Base-by-base conservation (phyloP, 2,113 vertebrate species). In the Periophthalmus modestus region DNA sequence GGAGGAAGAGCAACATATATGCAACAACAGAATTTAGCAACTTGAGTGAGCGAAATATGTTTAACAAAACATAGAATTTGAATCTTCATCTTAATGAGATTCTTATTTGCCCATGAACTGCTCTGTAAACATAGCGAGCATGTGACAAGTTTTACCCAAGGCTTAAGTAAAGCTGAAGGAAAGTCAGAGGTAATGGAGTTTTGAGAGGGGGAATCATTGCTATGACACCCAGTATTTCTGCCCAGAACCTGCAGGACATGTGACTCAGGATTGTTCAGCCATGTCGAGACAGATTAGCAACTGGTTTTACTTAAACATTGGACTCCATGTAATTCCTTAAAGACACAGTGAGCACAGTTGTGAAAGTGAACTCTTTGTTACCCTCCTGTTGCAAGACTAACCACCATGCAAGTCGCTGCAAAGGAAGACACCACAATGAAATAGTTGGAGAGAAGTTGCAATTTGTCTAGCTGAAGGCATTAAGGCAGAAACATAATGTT, bases 131-230 rank as follows among this genome's bases (percentile, higher is more conserved):
- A 76, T n/a, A 23, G 9, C 52, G 7, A 65, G 66, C 85, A 79
- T 85, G 82, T 90, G 86, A 87, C 80, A 34, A 28, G 82, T 65
- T 75, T 89, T 82, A 74, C 66, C 43, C 57, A 50, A 23, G 77
- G 81, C 61, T 86, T 84, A 78, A 36, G 55, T 50, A 61, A 46
- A 75, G 71, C 81, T 73, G 52, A 68, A 55, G 36, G 52, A 75
- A 67, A 66, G 62, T 65, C 23, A 50, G 28, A 72, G 16, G 36
- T 28, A 70, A 54, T 72, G 78, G 19, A 61, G 67, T 52, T 58
- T 62, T 59, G 21, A 67, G 46, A 39, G 46, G 28, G 48, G 52
- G 54, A 61, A 16, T 52, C 24, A 4, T 16, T 65, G 33, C 15
- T 71, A 23, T 58, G 28, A 18, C 50, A n/a, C 57, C 16, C 24